A percentile compares a stretch with the other conserved stretches of the same genome.
Evolutionary conservation across 2,113 vertebrate genomes (phyloP).

Genomic region (Taurulus bubalis): DNA sequence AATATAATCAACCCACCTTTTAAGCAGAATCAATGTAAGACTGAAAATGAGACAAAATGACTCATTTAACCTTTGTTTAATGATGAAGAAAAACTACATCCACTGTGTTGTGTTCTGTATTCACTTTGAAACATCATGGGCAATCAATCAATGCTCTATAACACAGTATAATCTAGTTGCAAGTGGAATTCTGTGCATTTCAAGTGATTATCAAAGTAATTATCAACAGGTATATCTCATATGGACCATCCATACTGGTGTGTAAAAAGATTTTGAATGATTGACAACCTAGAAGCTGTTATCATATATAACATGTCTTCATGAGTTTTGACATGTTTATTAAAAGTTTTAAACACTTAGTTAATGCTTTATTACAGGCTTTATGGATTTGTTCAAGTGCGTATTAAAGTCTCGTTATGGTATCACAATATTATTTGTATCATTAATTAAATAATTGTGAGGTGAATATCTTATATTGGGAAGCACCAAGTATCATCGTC

Average conservation of each 20-base stretch:
- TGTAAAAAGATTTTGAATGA: background rate
- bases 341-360: background rate
- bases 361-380: background rate
- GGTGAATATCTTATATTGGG: too few species aligned
- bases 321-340: background rate
- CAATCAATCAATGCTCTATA: background rate
- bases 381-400: background rate
- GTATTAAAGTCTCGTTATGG: background rate
- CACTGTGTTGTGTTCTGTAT: background rate
- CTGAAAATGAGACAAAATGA: slow-evolving; percentile 19
- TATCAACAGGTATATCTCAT: background rate
- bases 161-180: background rate
- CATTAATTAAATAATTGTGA: too few species aligned
- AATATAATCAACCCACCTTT: slow-evolving; percentile 17
- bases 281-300: background rate
- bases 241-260: background rate
- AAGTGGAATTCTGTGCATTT: background rate
- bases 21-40: slow-evolving; percentile 21
- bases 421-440: background rate
- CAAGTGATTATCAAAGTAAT: background rate
- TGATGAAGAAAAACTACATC: background rate
- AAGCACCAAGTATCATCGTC: too few species aligned
- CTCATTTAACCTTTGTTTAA: slow-evolving; percentile 12
- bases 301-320: background rate
- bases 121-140: slow-evolving; percentile 3